Evolutionary conservation across 1,140 invertebrate genomes (phyloP).

Genomic region (Drosophila willistoni): DNA sequence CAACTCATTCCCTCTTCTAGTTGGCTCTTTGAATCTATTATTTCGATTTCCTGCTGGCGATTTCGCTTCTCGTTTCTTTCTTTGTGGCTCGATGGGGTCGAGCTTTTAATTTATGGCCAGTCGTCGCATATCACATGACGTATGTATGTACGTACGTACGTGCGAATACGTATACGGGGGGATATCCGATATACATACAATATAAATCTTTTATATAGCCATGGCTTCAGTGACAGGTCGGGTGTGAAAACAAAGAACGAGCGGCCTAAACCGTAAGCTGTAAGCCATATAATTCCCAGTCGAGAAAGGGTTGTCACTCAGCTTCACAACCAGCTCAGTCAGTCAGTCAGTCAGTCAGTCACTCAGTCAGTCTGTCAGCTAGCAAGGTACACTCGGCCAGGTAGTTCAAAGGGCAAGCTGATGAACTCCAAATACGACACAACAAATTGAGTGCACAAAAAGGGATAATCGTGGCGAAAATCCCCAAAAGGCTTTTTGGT

Average conservation of each 20-base stretch:
- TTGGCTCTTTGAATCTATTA: conserved; percentile 53
- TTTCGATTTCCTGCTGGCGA: conserved; percentile 52
- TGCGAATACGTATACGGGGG: conserved; percentile 17
- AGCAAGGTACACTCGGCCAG: conserved; percentile 14
- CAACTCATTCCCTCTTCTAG: background rate
- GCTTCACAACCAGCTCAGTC: conserved; percentile 22
- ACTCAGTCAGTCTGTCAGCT: conserved; percentile 12
- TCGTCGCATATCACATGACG: conserved; percentile 52
- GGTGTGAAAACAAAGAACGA: conserved; percentile 65
- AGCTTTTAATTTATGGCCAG: conserved; percentile 68
- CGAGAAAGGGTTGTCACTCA: conserved; percentile 38
- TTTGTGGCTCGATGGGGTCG: conserved; percentile 39
- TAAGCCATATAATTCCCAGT: conserved; percentile 61
- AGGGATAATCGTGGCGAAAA: conserved; percentile 73
- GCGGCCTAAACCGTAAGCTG: conserved; percentile 46
- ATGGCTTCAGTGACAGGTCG: conserved; percentile 32
- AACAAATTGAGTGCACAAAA: conserved; percentile 73
- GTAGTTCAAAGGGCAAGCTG: conserved; percentile 71
- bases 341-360: conserved; percentile 27
- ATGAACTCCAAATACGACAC: conserved; percentile 46
- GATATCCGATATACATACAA: conserved; percentile 26
- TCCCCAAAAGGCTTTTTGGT: conserved; percentile 53
- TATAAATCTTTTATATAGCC: background rate
- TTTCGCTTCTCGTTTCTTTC: conserved; percentile 19
- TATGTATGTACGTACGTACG: conserved; percentile 35